Conservation (phyloP, 1,140 invertebrate species). For the Ceratosolen fusciceps region DNA sequence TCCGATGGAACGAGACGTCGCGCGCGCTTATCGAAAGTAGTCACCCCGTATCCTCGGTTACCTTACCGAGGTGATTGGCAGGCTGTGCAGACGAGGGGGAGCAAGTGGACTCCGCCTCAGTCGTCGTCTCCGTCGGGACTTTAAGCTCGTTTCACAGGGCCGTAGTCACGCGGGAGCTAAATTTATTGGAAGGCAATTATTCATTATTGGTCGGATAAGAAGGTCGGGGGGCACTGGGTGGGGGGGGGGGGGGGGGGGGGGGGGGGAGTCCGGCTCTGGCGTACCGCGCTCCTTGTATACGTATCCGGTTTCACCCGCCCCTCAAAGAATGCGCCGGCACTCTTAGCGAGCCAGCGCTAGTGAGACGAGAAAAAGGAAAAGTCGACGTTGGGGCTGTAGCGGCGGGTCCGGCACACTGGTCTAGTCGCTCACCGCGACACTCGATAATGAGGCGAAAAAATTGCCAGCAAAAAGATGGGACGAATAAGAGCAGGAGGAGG, state of each 20-base stretch:
- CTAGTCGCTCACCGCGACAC: neutral
- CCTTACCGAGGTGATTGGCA: no score
- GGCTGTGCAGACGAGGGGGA: no score
- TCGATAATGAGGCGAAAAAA: constrained; percentile 3
- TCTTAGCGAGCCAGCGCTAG: neutral
- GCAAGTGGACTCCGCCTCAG: neutral
- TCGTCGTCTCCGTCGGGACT: neutral
- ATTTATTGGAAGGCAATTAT: constrained; percentile 2
- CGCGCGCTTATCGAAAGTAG: no score
- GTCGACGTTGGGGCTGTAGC: no score
- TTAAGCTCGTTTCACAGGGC: neutral
- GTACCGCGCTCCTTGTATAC: neutral
- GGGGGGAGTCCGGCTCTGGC: no score
- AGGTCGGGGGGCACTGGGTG: no score
- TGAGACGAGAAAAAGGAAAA: no score
- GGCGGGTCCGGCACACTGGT: no score
- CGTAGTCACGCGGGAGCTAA: no score
- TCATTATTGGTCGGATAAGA: constrained; percentile 3
- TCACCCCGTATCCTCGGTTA: no score
- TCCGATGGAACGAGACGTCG: neutral
- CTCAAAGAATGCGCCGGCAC: constrained; percentile 12
- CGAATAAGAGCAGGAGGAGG: no score
- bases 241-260: neutral
- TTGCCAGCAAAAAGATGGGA: no score
- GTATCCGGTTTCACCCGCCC: constrained; percentile 15